Evolutionary conservation across 1,140 invertebrate genomes (phyloP).

Genomic region (Drosophila fuyamai): DNA sequence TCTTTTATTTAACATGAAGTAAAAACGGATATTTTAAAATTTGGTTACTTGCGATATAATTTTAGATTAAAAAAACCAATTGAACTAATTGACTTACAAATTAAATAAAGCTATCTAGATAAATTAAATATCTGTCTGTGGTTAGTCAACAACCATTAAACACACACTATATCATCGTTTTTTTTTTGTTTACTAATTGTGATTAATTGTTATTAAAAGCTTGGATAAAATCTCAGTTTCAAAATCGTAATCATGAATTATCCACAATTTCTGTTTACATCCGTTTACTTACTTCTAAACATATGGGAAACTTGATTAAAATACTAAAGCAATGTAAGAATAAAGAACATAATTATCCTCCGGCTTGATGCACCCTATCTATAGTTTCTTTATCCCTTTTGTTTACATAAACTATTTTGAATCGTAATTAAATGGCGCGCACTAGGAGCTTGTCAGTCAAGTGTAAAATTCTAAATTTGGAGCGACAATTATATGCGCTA

Average conservation of each 20-base stretch:
- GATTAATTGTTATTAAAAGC: neutral
- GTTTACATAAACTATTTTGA: slow-evolving; percentile 3
- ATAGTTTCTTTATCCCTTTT: neutral
- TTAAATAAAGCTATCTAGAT: neutral
- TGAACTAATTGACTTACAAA: too few species aligned
- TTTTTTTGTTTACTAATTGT: too few species aligned
- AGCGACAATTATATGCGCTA: slow-evolving; percentile 48
- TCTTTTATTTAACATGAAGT: too few species aligned
- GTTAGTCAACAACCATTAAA: neutral
- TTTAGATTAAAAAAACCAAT: too few species aligned
- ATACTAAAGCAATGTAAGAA: too few species aligned
- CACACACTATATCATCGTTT: neutral
- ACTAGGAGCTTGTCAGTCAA: neutral
- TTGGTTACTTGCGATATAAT: too few species aligned
- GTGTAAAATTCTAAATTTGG: slow-evolving; percentile 26
- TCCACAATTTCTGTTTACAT: neutral
- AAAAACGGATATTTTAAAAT: too few species aligned
- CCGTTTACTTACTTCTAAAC: neutral
- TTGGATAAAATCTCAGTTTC: too few species aligned
- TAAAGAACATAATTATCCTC: neutral
- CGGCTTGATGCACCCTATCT: neutral
- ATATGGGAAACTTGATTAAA: neutral
- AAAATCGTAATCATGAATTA: neutral
- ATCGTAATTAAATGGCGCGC: neutral
- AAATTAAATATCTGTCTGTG: neutral